A percentile compares a stretch with the other conserved stretches of the same genome.
Evolutionary conservation across 2,113 vertebrate species (phyloP).

Genomic region (Copsychus sechellarum): DNA sequence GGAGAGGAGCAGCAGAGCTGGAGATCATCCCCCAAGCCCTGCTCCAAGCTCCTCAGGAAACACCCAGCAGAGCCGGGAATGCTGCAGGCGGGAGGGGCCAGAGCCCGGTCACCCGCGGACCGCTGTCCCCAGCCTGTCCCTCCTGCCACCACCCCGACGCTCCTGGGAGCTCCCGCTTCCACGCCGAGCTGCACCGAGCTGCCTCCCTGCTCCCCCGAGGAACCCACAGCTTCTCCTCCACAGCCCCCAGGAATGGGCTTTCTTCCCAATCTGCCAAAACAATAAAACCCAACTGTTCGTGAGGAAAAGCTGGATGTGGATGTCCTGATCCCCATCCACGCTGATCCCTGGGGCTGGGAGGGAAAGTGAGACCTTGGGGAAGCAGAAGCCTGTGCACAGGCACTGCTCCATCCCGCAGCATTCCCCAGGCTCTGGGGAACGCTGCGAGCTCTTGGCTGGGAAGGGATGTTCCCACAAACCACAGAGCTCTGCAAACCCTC

Average conservation of each 20-base stretch:
- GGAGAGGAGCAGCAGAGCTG: not conserved
- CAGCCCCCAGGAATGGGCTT: not conserved
- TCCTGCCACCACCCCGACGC: not conserved
- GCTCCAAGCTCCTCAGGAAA: not conserved
- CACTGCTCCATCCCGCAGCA: not conserved
- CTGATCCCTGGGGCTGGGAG: not conserved
- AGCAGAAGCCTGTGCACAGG: fast-evolving
- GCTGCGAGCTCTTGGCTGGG: not conserved
- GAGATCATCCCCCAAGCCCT: not conserved
- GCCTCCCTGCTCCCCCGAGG: not conserved
- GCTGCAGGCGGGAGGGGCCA: not conserved
- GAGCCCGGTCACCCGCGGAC: not conserved
- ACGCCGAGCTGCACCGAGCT: not conserved
- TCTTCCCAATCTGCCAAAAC: not conserved
- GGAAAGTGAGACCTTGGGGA: not conserved
- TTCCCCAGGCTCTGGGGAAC: not conserved
- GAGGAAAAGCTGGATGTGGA: not conserved
- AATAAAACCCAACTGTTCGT: not conserved
- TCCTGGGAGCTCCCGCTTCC: not conserved
- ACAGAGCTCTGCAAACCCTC: not conserved
- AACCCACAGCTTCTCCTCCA: not conserved
- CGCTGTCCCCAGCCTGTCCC: not conserved
- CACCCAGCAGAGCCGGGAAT: not conserved
- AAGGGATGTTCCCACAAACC: not conserved
- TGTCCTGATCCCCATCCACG: not conserved